Conservation (phyloP, 2,113 vertebrate species). For the Buteo buteo region DNA sequence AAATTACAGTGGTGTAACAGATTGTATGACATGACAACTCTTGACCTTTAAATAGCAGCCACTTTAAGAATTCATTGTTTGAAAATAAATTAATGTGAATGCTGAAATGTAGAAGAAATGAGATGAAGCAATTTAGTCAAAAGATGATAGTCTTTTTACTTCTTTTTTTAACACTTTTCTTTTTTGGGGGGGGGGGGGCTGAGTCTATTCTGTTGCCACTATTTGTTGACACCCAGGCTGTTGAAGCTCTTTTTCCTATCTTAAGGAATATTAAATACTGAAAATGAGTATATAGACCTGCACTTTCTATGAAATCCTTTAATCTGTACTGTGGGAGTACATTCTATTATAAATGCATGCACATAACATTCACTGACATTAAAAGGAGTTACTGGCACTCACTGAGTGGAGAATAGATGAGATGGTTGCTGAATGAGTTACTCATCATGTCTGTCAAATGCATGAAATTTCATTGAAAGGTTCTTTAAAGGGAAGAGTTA, state of each 20-base stretch:
- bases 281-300: neutral
- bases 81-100: neutral
- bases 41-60: neutral
- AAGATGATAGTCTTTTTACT: neutral
- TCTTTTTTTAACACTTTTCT: neutral
- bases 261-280: constrained; percentile 7
- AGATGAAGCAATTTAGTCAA: neutral
- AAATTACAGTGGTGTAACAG: neutral
- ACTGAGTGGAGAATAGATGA: neutral
- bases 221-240: neutral
- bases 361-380: neutral
- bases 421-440: neutral
- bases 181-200: neutral
- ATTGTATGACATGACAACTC: neutral
- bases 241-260: neutral
- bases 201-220: neutral
- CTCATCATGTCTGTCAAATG: neutral
- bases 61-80: neutral
- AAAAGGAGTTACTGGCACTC: neutral
- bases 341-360: neutral
- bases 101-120: neutral
- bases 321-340: neutral
- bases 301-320: constrained; percentile 9
- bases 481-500: neutral
- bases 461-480: neutral